Evolutionary conservation across 2,888 invertebrate genomes (phyloP).

Genomic region (Eretmocerus hayati): DNA sequence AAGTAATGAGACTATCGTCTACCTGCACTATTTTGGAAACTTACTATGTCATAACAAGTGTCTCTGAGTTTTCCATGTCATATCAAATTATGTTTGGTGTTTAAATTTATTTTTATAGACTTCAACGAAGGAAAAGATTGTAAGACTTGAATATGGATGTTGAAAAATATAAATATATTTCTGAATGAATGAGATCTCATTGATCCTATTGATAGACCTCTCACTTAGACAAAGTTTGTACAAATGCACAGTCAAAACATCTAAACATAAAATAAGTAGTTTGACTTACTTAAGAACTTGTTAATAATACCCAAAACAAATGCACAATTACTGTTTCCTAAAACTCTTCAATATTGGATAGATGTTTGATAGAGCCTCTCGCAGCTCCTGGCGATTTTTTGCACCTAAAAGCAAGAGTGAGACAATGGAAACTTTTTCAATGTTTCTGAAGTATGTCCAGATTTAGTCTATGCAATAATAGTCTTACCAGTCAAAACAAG

Average conservation of each 20-base stretch:
- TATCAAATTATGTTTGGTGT: conserved; percentile 25
- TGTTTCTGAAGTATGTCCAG: not conserved
- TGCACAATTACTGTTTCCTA: conserved; percentile 61
- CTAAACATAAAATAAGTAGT: no score
- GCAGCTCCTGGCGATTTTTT: conserved; percentile 83
- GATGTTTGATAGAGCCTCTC: conserved; percentile 89
- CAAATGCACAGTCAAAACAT: conserved; percentile 10
- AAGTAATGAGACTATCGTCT: no score
- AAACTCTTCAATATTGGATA: conserved; percentile 93
- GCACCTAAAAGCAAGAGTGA: conserved; percentile 62
- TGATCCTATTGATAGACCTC: conserved; percentile 4
- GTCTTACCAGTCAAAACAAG: conserved; percentile 77
- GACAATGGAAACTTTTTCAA: conserved; percentile 5
- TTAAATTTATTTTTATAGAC: conserved; percentile 28
- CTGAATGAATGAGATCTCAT: conserved; percentile 13
- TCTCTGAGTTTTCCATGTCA: no score
- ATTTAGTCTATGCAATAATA: no score
- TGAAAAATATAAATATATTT: no score
- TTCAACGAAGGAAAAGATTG: conserved; percentile 2
- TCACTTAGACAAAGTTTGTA: conserved; percentile 12
- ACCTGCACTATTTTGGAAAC: no score
- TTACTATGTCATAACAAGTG: no score
- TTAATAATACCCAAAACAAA: no score
- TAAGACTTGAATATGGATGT: no score
- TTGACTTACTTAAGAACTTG: no score